Evolutionary conservation across 1,140 invertebrate genomes (phyloP).

Genomic region (Drosophila carrolli): DNA sequence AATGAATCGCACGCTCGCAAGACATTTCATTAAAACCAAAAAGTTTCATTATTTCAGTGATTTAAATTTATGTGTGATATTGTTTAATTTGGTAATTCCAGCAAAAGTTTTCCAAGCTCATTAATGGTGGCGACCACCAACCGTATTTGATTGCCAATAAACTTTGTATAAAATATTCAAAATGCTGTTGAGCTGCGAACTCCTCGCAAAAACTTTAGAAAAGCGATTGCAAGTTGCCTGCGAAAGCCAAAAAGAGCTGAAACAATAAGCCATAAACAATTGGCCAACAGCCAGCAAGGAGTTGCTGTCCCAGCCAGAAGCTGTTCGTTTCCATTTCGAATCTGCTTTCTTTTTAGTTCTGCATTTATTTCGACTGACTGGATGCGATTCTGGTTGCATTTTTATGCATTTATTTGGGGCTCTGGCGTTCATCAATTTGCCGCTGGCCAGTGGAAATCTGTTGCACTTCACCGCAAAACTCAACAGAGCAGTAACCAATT

Average conservation of each 20-base stretch:
- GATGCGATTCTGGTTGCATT: constrained; percentile 33
- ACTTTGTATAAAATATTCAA: constrained; percentile 65
- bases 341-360: constrained; percentile 18
- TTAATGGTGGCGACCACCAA: constrained; percentile 52
- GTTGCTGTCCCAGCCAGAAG: constrained; percentile 29
- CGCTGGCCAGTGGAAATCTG: constrained; percentile 62
- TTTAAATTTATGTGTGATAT: neutral
- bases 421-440: constrained; percentile 51
- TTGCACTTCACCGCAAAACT: constrained; percentile 71
- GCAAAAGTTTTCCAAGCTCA: constrained; percentile 34
- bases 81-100: neutral
- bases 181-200: constrained; percentile 48
- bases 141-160: constrained; percentile 60
- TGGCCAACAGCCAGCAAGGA: constrained; percentile 46
- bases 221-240: constrained; percentile 28
- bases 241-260: constrained; percentile 20
- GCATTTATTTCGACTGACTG: constrained; percentile 36
- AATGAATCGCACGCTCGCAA: neutral
- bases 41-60: constrained; percentile 6
- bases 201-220: constrained; percentile 30
- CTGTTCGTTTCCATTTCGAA: constrained; percentile 39
- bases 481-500: constrained; percentile 55
- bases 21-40: neutral
- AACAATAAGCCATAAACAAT: constrained; percentile 74
- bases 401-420: constrained; percentile 47